These are phyloP conservation scores for Pherbina coryleti DNA, from an alignment of 2,888 invertebrate genomes.

Conservation along the genomic window DNA sequence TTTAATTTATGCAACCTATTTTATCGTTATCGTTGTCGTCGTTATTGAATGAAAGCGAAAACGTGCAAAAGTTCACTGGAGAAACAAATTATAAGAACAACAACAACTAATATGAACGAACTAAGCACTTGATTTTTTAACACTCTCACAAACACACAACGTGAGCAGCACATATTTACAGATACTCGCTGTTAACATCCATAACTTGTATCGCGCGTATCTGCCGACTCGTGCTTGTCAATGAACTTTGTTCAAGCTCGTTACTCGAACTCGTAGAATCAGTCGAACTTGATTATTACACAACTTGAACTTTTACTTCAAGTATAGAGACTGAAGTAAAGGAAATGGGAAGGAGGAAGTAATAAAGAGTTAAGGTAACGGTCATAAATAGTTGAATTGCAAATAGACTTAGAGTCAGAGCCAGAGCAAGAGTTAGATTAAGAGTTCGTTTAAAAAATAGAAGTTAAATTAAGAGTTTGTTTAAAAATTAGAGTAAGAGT, in stretches of 20 bases:
- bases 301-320: conserved; percentile 14
- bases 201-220: not conserved
- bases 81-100: not conserved
- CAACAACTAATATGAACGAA: not conserved
- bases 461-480: too few relatives aligned
- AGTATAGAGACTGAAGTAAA: not conserved
- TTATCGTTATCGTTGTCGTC: not conserved
- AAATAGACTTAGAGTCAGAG: too few relatives aligned
- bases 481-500: too few relatives aligned
- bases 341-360: not conserved
- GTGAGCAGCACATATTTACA: not conserved
- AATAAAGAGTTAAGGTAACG: not conserved
- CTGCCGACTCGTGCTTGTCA: conserved; percentile 10
- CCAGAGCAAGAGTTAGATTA: too few relatives aligned
- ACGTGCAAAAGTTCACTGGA: conserved; percentile 3
- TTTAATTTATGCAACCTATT: conserved; percentile 1
- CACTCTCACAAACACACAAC: not conserved
- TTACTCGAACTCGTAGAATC: not conserved
- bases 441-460: too few relatives aligned
- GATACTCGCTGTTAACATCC: not conserved
- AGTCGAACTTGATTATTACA: not conserved
- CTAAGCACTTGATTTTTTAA: conserved; percentile 5
- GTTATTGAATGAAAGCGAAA: conserved; percentile 10
- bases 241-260: conserved; percentile 10
- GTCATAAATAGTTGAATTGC: not conserved